Base-by-base conservation (phyloP, 2,888 invertebrate genomes). In the Meiosimyza platycephala region DNA sequence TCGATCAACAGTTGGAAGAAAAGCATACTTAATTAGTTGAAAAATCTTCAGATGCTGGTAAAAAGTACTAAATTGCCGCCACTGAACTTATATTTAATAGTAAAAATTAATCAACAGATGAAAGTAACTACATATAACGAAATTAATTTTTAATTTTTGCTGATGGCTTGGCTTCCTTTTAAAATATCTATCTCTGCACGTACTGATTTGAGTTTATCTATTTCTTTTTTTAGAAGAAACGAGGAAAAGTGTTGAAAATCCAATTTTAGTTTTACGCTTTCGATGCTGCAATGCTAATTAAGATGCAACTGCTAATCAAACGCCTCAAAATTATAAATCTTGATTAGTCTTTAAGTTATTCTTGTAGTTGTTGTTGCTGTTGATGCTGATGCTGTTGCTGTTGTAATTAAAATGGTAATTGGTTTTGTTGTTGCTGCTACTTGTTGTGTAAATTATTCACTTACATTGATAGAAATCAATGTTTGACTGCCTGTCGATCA, bases 401-500 rank as follows among this genome's bases (percentile, higher is more conserved):
- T 48, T 48, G 11, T 57, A 16, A 57, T 22, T 57, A 12, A 18
- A 28, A 22, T 57, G 16, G 16, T 12, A 57, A 57, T 57, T 28
- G 28, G 6, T 57, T 40, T 40, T 40, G 40, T 40, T 40, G 40
- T 7, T 40, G 40, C 9, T 40, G 47, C 1, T 48, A n/a, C 16
- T 40, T 48, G 48, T 48, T 63, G 63, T 22, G 18, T 22, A 63
- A 63, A 63, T 63, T 13, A 16, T 13, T 50, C 18, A 63, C 16
- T 48, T 16, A 57, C 18, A 57, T 57, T 15, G 55, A 22, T 55
- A n/a, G 63, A 63, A 63, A 63, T 63, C 48, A 48, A 63, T 63
- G 47, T 40, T 40, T 40, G 40, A 40, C 50, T 63, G 63, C 15
- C 48, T 16, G 48, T 63, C 48, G 50, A 63, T 50, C 50, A 63